Evolutionary conservation across 2,888 invertebrate genomes (phyloP), one percentile per base, ranked within the genome.

Genomic region (Cyaniris semiargus): DNA sequence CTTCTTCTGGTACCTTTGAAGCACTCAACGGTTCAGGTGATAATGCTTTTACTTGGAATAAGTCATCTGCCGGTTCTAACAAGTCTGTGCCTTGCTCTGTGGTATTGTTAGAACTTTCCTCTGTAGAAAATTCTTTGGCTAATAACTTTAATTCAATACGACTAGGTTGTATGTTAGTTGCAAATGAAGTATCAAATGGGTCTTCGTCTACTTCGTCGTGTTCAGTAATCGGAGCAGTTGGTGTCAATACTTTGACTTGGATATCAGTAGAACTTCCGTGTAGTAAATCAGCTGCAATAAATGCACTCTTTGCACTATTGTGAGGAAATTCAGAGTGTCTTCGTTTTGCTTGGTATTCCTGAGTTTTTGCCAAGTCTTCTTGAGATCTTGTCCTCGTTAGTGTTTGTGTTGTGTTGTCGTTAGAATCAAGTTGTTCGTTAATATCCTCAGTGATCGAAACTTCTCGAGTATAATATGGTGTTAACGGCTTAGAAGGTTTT

Each of bases 141-240:
- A 97, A 86, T 60, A 97, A 88, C 86, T 96, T 97, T 13, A 97
- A 91, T 87, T 97, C 97, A 1, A 97, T 96, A 88, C 95, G 96
- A 4, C 97, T 97, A 0, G 97, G 97, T 76, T 95, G 92, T 77
- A 97, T 95, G 85, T 97, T 96, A 78, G 94, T 94, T 0, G 97
- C 97, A 83, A 97, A 97, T 0, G 98, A 97, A 0, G 98, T 98
- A 86, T 98, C 98, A 86, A 98, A 98, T 0, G 98, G 98, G 92
- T 98, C 98, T 10, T 91, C 88, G 82, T 96, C 93, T 78, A 93
- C 91, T 76, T 89, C 85, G 2, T 75, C 90, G 77, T 79, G 71
- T 76, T 95, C 90, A 0, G 95, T 95, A 0, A 86, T 70, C 34
- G 86, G 89, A 18, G 85, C 89, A 6, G 86, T 86, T 8, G 93